Percentiles rank a stretch among this genome's conserved stretches.
Evolutionary conservation across 2,888 invertebrate species (phyloP).

Genomic region (Branchipolynoe longqiensis): DNA sequence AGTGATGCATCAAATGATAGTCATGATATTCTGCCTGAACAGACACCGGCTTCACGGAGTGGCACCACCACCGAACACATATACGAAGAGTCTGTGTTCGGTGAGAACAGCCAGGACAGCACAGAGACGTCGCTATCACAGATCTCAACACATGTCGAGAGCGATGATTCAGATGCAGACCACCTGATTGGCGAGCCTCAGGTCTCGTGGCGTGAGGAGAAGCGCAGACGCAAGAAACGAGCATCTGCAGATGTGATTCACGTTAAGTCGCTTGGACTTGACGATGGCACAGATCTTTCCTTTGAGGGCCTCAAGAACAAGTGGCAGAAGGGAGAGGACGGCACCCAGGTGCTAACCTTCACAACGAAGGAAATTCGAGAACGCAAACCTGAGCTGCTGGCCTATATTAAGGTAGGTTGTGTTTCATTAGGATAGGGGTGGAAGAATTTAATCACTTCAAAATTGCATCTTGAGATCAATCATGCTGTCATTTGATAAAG

Average conservation of each 20-base stretch:
- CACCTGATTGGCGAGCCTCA: neutral
- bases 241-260: neutral
- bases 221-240: neutral
- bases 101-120: slow-evolving; percentile 52
- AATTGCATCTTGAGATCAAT: no score
- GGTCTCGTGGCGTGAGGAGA: neutral
- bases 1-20: slow-evolving; percentile 19
- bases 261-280: slow-evolving; percentile 18
- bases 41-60: no score
- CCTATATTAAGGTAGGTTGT: slow-evolving; percentile 52
- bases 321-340: slow-evolving; percentile 50
- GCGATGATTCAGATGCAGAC: neutral
- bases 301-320: slow-evolving; percentile 44
- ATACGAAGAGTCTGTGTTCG: slow-evolving; percentile 28
- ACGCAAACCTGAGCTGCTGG: slow-evolving; percentile 46
- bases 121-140: slow-evolving; percentile 47
- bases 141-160: slow-evolving; percentile 33
- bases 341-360: slow-evolving; percentile 55
- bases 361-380: slow-evolving; percentile 57
- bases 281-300: neutral
- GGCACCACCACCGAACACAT: neutral
- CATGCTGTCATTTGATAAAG: no score
- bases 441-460: no score
- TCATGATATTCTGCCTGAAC: neutral
- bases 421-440: no score